A percentile compares a stretch with the other conserved stretches of the same genome.
Conservation (phyloP, 2,113 vertebrate genomes). For the Ceyx melanurus region DNA sequence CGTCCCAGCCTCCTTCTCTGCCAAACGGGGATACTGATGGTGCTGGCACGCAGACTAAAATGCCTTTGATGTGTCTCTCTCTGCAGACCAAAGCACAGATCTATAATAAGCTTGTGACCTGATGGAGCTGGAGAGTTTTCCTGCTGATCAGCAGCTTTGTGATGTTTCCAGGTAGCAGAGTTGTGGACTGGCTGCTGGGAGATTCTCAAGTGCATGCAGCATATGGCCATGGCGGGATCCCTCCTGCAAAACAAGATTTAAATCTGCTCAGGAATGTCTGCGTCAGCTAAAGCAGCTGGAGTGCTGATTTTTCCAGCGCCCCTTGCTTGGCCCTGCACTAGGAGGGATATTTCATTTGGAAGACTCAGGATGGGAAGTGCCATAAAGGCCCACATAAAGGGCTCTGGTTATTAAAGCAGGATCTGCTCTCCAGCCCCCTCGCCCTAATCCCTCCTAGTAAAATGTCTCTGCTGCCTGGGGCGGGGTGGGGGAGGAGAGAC, state of each 20-base stretch:
- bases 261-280: conserved; percentile 50
- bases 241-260: neutral
- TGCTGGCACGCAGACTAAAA: neutral
- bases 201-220: neutral
- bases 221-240: fast-evolving
- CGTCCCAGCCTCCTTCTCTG: neutral
- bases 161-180: neutral
- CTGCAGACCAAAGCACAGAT: conserved; percentile 10
- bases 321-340: neutral
- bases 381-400: neutral
- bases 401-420: neutral
- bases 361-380: neutral
- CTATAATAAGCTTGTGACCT: conserved; percentile 33
- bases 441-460: neutral
- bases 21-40: fast-evolving
- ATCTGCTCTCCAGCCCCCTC: neutral
- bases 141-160: neutral
- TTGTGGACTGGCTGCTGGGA: fast-evolving
- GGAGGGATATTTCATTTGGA: neutral
- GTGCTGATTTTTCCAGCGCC: neutral
- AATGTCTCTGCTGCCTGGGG: neutral
- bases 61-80: conserved; percentile 18
- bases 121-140: neutral
- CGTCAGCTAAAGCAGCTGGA: neutral
- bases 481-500: too few species aligned